phyloP scores from a whole-genome alignment of 1,140 invertebrate genomes.

The Zaprionus ghesquierei region DNA sequence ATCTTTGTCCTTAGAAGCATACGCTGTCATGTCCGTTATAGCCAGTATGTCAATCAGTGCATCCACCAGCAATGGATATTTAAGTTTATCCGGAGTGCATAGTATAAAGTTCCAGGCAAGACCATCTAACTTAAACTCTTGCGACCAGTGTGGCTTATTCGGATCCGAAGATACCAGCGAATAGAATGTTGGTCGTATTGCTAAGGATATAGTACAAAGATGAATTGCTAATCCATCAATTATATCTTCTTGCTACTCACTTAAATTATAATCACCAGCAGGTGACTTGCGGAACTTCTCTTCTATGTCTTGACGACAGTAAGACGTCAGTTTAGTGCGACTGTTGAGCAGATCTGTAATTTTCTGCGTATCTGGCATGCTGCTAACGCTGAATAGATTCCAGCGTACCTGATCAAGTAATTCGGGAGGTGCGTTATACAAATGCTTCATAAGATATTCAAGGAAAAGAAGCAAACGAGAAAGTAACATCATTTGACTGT shows the following conservation, averaged over 20 bases:
- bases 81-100: slow-evolving; percentile 93
- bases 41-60: slow-evolving; percentile 91
- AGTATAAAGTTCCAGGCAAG: slow-evolving; percentile 96
- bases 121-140: slow-evolving; percentile 95
- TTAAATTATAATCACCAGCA: slow-evolving; percentile 53
- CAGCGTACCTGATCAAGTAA: slow-evolving; percentile 89
- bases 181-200: slow-evolving; percentile 81
- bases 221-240: not conserved
- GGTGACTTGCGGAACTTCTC: slow-evolving; percentile 89
- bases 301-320: slow-evolving; percentile 87
- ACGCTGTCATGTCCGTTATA: slow-evolving; percentile 86
- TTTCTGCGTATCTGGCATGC: slow-evolving; percentile 73
- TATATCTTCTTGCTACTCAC: slow-evolving; percentile 29
- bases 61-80: slow-evolving; percentile 93
- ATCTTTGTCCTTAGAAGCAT: slow-evolving; percentile 84
- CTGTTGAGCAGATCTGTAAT: slow-evolving; percentile 68
- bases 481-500: slow-evolving; percentile 90
- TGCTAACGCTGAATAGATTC: slow-evolving; percentile 81
- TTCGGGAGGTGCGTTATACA: slow-evolving; percentile 93
- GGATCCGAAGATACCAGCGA: slow-evolving; percentile 66
- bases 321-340: slow-evolving; percentile 73
- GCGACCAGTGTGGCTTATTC: slow-evolving; percentile 82
- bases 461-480: slow-evolving; percentile 94
- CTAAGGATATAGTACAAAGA: slow-evolving; percentile 30
- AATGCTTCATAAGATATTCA: slow-evolving; percentile 97